These are phyloP conservation scores for Oncorhynchus tshawytscha DNA, from an alignment of 2,113 vertebrate genomes.

Conservation along the genomic window DNA sequence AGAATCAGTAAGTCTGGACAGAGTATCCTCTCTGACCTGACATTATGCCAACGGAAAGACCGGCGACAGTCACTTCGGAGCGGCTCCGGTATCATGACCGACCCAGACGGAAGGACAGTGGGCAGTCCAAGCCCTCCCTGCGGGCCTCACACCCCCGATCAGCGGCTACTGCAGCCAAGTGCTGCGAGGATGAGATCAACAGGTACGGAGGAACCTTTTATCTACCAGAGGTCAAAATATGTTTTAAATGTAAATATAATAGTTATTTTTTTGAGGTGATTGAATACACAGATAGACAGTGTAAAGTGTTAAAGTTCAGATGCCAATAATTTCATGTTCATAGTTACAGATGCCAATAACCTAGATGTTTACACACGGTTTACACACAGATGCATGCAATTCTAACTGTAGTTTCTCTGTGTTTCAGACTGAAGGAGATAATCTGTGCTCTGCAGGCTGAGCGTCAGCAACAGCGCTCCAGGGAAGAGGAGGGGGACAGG, in stretches of 20 bases:
- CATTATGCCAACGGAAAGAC: conserved; percentile 38
- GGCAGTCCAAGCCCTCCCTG: conserved; percentile 6
- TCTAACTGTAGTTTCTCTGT: background rate
- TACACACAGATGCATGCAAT: too few species aligned
- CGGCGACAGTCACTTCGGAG: background rate
- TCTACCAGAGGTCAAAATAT: background rate
- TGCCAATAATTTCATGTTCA: background rate
- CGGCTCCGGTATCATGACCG: conserved; percentile 4
- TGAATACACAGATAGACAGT: background rate
- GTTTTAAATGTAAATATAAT: background rate
- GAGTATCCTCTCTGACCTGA: background rate
- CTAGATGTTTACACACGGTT: too few species aligned
- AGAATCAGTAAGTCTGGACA: background rate
- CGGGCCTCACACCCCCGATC: background rate
- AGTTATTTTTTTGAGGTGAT: background rate
- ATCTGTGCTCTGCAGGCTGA: background rate
- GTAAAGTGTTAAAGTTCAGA: too few species aligned
- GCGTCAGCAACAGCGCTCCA: conserved; percentile 37
- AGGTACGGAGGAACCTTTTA: conserved; percentile 30
- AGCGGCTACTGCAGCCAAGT: background rate
- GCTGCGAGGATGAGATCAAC: conserved; percentile 18
- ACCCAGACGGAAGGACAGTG: conserved; percentile 3
- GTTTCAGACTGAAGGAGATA: conserved; percentile 59
- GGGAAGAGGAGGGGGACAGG: conserved; percentile 40
- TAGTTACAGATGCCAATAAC: too few species aligned